These are phyloP conservation scores for Eristalis arbustorum DNA, from an alignment of 2,888 invertebrate species.

Conservation along the genomic window DNA sequence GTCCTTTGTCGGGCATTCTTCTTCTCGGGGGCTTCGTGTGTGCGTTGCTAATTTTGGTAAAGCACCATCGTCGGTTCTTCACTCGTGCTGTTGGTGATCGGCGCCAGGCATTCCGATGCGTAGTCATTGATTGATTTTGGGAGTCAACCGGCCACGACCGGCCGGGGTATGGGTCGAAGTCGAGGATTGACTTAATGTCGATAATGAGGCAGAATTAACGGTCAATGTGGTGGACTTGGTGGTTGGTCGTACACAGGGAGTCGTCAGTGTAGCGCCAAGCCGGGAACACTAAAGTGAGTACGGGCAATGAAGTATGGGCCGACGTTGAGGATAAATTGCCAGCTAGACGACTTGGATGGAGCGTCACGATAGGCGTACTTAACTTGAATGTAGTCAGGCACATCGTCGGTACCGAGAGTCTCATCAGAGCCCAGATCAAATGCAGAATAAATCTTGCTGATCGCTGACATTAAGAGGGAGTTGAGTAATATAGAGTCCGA, in stretches of 20 bases:
- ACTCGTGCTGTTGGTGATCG: not conserved
- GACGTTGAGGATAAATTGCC: too few relatives aligned
- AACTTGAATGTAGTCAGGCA: too few relatives aligned
- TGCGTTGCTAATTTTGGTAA: conserved; percentile 24
- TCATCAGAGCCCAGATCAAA: too few relatives aligned
- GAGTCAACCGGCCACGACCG: not conserved
- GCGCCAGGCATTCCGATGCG: not conserved
- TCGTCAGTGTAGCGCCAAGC: too few relatives aligned
- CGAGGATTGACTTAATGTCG: conserved; percentile 9
- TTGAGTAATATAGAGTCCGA: too few relatives aligned
- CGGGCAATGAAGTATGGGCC: too few relatives aligned
- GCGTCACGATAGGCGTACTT: too few relatives aligned
- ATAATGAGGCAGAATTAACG: conserved; percentile 13
- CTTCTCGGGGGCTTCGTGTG: not conserved
- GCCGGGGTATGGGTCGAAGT: not conserved
- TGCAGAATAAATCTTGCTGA: too few relatives aligned
- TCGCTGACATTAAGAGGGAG: too few relatives aligned
- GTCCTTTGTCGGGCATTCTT: conserved; percentile 37
- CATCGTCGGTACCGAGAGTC: too few relatives aligned
- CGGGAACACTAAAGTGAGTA: too few relatives aligned
- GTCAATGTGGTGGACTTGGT: not conserved
- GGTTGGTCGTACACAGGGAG: not conserved
- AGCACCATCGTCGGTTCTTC: not conserved
- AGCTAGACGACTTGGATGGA: too few relatives aligned
- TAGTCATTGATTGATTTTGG: conserved; percentile 33